Conservation (phyloP, 2,113 vertebrate species). For the Mustela lutreola region DNA sequence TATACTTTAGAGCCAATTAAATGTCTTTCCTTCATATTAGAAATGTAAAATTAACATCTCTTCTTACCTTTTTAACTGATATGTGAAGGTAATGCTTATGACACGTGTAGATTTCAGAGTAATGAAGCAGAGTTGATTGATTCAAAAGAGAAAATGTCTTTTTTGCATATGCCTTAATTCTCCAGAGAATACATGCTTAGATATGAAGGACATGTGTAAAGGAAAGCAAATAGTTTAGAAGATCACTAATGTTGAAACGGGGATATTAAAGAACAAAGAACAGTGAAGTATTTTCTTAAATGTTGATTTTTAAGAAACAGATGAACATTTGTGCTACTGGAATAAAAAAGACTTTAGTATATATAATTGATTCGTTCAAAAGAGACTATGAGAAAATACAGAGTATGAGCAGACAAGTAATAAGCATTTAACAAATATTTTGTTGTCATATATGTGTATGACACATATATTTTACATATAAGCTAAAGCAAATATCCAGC, state of each 20-base stretch:
- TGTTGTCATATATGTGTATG: neutral
- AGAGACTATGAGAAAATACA: neutral
- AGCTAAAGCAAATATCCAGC: neutral
- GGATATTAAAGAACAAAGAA: neutral
- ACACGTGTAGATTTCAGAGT: slow-evolving; percentile 71
- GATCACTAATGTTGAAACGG: slow-evolving; percentile 58
- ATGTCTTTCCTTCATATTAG: slow-evolving; percentile 62
- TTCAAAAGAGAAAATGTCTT: slow-evolving; percentile 78
- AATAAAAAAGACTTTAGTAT: neutral
- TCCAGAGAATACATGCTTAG: slow-evolving; percentile 78
- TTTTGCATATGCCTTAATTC: slow-evolving; percentile 78
- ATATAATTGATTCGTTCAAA: neutral
- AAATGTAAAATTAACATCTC: slow-evolving; percentile 75
- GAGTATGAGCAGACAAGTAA: neutral
- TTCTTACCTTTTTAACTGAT: slow-evolving; percentile 73
- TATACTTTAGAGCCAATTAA: slow-evolving; percentile 57
- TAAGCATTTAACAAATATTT: neutral
- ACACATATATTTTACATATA: neutral
- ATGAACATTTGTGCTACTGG: neutral
- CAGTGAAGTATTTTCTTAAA: neutral
- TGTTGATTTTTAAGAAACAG: neutral
- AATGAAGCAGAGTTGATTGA: slow-evolving; percentile 74
- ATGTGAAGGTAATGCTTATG: slow-evolving; percentile 70
- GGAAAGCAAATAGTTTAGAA: slow-evolving; percentile 65
- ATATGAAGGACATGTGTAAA: slow-evolving; percentile 74